phyloP scores from a whole-genome alignment of 1,140 invertebrate genomes.

The Linepithema humile region DNA sequence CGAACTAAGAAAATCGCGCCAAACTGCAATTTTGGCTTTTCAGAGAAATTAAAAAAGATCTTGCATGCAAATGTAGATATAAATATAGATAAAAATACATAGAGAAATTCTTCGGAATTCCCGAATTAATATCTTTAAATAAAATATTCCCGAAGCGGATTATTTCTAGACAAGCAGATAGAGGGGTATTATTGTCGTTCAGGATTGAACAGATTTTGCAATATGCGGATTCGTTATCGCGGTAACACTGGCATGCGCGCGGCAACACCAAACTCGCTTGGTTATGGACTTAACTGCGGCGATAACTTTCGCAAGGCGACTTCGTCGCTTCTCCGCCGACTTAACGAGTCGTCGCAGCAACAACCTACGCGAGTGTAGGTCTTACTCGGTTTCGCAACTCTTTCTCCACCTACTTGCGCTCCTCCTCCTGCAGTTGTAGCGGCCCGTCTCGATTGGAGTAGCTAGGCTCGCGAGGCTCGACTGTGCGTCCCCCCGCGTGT shows the following conservation, averaged over 20 bases:
- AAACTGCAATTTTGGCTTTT: too few species aligned
- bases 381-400: constrained; percentile 45
- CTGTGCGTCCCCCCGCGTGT: not conserved
- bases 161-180: too few species aligned
- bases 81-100: too few species aligned
- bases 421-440: constrained; percentile 40
- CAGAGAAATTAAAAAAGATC: too few species aligned
- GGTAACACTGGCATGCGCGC: not conserved
- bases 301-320: constrained; percentile 70
- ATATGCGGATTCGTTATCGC: not conserved
- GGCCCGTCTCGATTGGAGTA: constrained; percentile 65
- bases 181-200: too few species aligned
- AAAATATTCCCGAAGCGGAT: not conserved
- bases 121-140: too few species aligned
- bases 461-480: constrained; percentile 26
- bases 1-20: too few species aligned
- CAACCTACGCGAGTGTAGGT: constrained; percentile 44
- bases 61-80: too few species aligned
- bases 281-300: constrained; percentile 74
- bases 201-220: too few species aligned
- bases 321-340: constrained; percentile 66
- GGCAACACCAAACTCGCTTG: constrained; percentile 37
- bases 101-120: too few species aligned
- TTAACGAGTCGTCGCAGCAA: constrained; percentile 49
- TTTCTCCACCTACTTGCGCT: constrained; percentile 57